Evolutionary conservation across 1,140 invertebrate genomes (phyloP).

Genomic region (Leptopilina clavipes): DNA sequence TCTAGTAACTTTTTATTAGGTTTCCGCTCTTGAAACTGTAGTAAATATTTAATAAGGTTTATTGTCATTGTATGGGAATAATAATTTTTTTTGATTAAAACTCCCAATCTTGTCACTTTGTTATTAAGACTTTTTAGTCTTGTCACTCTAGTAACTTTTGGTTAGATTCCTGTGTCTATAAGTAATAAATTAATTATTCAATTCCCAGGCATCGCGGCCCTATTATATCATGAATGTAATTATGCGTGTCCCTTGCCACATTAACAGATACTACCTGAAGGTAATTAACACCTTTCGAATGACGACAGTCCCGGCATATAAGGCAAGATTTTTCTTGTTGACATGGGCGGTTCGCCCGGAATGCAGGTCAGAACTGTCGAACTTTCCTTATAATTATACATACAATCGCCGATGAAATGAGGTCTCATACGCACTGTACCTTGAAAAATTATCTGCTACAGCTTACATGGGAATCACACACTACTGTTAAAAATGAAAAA

Average conservation of each 20-base stretch:
- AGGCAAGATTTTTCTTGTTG: constrained; percentile 21
- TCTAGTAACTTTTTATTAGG: too few species aligned
- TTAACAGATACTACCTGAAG: constrained; percentile 1
- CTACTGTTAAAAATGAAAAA: too few species aligned
- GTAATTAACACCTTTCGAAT: constrained; percentile 23
- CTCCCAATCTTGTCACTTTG: too few species aligned
- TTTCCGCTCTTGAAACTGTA: too few species aligned
- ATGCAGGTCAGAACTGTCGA: constrained; percentile 25
- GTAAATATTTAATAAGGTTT: too few species aligned
- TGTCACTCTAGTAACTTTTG: neutral
- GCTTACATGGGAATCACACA: too few species aligned
- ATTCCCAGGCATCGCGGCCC: too few species aligned
- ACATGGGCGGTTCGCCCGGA: neutral
- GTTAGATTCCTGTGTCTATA: neutral
- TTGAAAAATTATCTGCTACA: too few species aligned
- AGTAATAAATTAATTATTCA: too few species aligned
- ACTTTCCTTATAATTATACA: constrained; percentile 44
- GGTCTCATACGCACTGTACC: constrained; percentile 18
- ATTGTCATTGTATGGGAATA: too few species aligned
- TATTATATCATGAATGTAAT: neutral
- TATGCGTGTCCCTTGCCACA: neutral
- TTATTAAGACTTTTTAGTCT: too few species aligned
- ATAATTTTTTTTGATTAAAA: too few species aligned
- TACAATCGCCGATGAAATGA: constrained; percentile 22
- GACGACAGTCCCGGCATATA: neutral